phyloP scores from a whole-genome alignment of 2,888 invertebrate genomes.

The Caenorhabditis macrosperma region DNA sequence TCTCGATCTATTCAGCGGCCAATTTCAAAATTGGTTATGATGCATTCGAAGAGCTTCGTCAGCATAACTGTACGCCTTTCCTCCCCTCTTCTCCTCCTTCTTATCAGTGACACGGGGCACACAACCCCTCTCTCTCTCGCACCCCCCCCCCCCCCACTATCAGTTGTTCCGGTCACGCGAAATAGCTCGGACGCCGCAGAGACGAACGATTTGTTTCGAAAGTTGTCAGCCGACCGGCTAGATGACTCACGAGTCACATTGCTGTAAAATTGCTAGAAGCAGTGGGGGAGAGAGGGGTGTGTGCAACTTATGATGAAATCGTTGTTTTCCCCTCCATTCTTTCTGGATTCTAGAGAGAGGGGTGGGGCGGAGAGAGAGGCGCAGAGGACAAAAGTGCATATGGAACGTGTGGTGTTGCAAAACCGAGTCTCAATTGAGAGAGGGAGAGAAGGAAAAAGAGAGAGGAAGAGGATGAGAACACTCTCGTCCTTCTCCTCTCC shows the following conservation, averaged over 20 bases:
- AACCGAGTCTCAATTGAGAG: background rate
- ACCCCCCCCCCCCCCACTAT: conserved; percentile 11
- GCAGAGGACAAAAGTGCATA: conserved; percentile 16
- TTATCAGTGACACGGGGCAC: conserved; percentile 5
- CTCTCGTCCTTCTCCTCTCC: background rate
- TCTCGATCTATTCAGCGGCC: background rate
- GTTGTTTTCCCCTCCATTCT: background rate
- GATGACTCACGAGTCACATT: conserved; percentile 51
- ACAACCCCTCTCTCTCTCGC: background rate
- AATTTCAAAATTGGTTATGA: background rate
- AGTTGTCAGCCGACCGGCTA: conserved; percentile 37
- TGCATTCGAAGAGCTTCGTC: background rate
- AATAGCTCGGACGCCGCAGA: conserved; percentile 16
- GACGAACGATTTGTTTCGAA: conserved; percentile 36
- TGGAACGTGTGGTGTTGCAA: conserved; percentile 18
- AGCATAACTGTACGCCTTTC: no score
- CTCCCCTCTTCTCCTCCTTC: no score
- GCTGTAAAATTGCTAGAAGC: conserved; percentile 45
- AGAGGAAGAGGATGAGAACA: background rate
- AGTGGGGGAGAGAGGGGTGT: background rate
- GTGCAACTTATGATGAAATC: conserved; percentile 38
- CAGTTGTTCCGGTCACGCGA: conserved; percentile 39
- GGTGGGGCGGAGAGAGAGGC: background rate
- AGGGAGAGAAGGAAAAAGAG: background rate
- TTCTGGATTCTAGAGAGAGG: background rate